These are phyloP conservation scores for Macrotus californicus DNA, from an alignment of 2,113 vertebrate genomes.

Conservation along the genomic window DNA sequence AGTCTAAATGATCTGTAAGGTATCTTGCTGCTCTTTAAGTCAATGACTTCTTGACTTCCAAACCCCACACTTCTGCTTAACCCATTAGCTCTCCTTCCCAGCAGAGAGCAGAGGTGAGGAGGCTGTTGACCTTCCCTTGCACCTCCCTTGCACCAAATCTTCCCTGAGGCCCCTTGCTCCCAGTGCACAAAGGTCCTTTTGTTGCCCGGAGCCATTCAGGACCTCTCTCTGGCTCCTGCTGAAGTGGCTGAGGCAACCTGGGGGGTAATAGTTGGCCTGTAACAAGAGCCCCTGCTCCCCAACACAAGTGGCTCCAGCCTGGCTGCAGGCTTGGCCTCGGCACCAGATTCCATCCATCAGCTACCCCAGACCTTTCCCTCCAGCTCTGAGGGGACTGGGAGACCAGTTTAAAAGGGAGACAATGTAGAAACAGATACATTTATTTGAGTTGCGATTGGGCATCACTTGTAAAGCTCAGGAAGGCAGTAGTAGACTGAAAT, in stretches of 20 bases:
- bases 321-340: slow-evolving; percentile 20
- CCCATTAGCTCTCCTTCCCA: background rate
- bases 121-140: background rate
- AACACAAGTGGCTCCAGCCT: slow-evolving; percentile 25
- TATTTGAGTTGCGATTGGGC: slow-evolving; percentile 13
- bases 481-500: background rate
- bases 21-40: background rate
- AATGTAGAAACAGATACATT: slow-evolving; percentile 38
- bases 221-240: slow-evolving; percentile 12
- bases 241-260: slow-evolving; percentile 17
- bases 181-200: slow-evolving; percentile 35
- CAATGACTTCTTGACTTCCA: background rate
- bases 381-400: background rate
- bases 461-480: background rate
- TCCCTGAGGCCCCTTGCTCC: background rate
- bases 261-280: slow-evolving; percentile 37
- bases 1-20: background rate
- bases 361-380: background rate
- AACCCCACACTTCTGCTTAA: background rate
- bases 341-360: slow-evolving; percentile 30
- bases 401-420: background rate
- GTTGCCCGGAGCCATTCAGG: background rate
- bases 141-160: background rate
- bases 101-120: background rate
- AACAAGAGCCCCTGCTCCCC: slow-evolving; percentile 35